phyloP scores from a whole-genome alignment of 1,140 invertebrate genomes.

The Oryctes rhinoceros region DNA sequence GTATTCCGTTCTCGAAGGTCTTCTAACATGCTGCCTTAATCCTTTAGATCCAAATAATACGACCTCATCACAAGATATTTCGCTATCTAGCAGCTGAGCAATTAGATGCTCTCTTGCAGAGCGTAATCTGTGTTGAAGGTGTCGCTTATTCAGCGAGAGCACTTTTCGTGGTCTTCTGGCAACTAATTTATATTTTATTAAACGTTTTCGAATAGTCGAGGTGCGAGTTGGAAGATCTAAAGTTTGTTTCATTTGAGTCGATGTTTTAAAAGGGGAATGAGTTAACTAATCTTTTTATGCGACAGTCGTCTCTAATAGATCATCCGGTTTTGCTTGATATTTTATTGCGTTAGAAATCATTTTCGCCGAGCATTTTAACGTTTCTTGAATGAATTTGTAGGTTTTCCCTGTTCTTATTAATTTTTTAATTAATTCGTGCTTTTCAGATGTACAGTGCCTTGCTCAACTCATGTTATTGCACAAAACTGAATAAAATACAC shows the following conservation, averaged over 20 bases:
- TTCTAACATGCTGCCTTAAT: conserved; percentile 42
- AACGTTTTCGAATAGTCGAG: too few species aligned
- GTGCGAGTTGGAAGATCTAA: too few species aligned
- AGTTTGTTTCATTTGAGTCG: not conserved
- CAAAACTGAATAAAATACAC: conserved; percentile 6
- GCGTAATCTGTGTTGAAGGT: conserved; percentile 39
- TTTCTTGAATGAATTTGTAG: not conserved
- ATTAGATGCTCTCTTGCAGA: conserved; percentile 45
- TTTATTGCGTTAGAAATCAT: too few species aligned
- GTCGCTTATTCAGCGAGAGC: conserved; percentile 32
- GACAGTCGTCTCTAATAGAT: too few species aligned
- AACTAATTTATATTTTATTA: too few species aligned
- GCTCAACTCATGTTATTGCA: not conserved
- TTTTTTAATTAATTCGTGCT: not conserved
- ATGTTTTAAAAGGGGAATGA: not conserved
- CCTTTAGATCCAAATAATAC: conserved; percentile 44
- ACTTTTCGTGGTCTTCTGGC: conserved; percentile 36
- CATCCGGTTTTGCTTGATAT: too few species aligned
- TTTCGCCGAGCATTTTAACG: too few species aligned
- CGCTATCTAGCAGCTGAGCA: conserved; percentile 42
- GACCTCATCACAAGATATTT: conserved; percentile 29
- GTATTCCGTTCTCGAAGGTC: conserved; percentile 41
- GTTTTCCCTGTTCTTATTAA: conserved; percentile 9
- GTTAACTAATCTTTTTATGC: too few species aligned
- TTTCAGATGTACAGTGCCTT: conserved; percentile 15